These are phyloP conservation scores for Agrochola lota DNA, from an alignment of 2,888 invertebrate genomes.

Conservation along the genomic window DNA sequence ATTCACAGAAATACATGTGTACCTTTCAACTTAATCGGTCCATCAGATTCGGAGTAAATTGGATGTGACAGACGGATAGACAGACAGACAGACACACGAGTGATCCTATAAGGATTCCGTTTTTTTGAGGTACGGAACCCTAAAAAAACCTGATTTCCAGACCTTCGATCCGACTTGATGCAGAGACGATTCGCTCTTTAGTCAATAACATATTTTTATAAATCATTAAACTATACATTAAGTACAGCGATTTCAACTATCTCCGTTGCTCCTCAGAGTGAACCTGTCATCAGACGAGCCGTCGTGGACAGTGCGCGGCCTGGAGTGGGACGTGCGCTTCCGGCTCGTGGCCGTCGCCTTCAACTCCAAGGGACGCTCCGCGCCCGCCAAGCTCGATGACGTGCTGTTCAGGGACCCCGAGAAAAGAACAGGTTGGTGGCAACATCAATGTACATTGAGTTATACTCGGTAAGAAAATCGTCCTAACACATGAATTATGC, in stretches of 20 bases:
- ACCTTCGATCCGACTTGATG: no score
- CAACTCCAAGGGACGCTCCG: constrained; percentile 95
- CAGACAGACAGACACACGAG: no score
- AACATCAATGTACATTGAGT: not conserved
- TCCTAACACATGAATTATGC: not conserved
- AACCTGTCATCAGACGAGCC: constrained; percentile 93
- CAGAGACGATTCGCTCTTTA: no score
- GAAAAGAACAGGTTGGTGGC: constrained; percentile 92
- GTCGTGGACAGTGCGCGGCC: constrained; percentile 93
- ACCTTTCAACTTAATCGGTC: no score
- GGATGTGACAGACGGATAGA: no score
- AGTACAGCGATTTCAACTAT: not conserved
- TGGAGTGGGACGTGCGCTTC: constrained; percentile 95
- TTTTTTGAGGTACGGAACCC: no score
- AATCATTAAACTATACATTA: no score
- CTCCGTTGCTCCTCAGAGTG: constrained; percentile 79
- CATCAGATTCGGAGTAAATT: no score
- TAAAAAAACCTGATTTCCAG: no score
- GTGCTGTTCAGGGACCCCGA: constrained; percentile 95
- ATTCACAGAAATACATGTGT: no score
- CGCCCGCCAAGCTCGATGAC: constrained; percentile 93
- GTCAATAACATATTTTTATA: not conserved
- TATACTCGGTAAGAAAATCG: not conserved
- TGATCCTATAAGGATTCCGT: no score
- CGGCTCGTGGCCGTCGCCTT: constrained; percentile 94